phyloP scores from a whole-genome alignment of 2,113 vertebrate species.

The Polyodon spathula region DNA sequence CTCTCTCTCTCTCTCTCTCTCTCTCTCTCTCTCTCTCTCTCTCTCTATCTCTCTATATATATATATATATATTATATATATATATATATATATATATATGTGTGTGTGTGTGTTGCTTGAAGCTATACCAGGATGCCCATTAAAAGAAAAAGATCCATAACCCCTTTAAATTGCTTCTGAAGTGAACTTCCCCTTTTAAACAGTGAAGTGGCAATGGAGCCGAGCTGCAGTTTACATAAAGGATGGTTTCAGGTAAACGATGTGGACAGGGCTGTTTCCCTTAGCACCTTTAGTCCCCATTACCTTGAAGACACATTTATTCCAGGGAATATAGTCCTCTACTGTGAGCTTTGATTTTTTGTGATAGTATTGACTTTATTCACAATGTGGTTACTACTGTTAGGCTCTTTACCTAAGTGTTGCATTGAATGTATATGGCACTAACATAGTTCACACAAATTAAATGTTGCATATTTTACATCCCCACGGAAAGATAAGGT shows the following conservation, averaged over 20 bases:
- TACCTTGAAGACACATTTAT: too few species aligned
- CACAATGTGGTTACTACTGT: not conserved
- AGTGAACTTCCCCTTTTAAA: not conserved
- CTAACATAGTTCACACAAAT: not conserved
- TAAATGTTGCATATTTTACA: not conserved
- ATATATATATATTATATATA: too few species aligned
- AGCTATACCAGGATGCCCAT: not conserved
- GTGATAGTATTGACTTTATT: too few species aligned
- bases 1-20: too few species aligned
- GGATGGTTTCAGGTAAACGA: not conserved
- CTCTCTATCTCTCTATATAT: too few species aligned
- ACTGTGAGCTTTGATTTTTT: not conserved
- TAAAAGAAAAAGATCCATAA: too few species aligned
- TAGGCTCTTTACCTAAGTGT: not conserved
- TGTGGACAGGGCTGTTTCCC: not conserved
- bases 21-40: too few species aligned
- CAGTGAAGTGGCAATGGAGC: not conserved
- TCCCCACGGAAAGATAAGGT: not conserved
- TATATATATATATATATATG: too few species aligned
- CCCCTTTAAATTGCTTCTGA: slow-evolving; percentile 1
- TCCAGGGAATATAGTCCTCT: too few species aligned
- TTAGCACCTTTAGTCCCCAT: too few species aligned
- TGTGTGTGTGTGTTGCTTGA: too few species aligned
- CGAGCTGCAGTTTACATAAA: not conserved
- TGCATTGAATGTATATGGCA: too few species aligned